These are phyloP conservation scores for Apostichopus californicus DNA, from an alignment of 35 echinoderm and acorn worm species.

Conservation along the genomic window DNA sequence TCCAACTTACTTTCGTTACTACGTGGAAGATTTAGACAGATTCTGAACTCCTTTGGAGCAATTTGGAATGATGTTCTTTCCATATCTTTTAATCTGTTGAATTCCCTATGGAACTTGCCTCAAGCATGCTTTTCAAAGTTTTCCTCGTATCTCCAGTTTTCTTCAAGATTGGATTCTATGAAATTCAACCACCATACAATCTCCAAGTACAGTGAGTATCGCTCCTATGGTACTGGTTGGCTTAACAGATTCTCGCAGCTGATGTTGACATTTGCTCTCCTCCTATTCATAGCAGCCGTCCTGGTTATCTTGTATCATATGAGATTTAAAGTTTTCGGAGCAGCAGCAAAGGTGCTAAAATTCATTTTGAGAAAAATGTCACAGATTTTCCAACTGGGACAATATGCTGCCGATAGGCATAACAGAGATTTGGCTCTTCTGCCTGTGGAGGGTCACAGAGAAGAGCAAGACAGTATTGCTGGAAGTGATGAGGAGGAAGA, in stretches of 20 bases:
- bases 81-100: not conserved
- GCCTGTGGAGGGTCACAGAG: not conserved
- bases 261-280: constrained; percentile 20
- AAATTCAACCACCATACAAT: not conserved
- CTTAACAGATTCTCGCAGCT: constrained; percentile 32
- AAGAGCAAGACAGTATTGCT: not conserved
- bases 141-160: not conserved
- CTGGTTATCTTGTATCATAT: constrained; percentile 16
- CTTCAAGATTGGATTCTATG: not conserved
- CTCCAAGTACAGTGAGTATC: not conserved
- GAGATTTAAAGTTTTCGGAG: constrained; percentile 15
- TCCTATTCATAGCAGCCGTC: not conserved
- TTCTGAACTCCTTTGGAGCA: not conserved
- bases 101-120: not conserved
- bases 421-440: not conserved
- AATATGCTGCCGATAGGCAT: not conserved
- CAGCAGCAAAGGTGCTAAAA: not conserved
- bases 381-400: not conserved
- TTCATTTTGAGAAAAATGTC: not conserved
- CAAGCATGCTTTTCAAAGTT: not conserved
- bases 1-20: not conserved
- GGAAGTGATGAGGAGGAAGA: not conserved
- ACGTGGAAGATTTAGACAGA: not conserved
- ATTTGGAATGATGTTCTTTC: not conserved
- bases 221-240: not conserved